These are phyloP conservation scores for Mesopsocus fuscifrons DNA, from an alignment of 2,888 invertebrate genomes.

Conservation along the genomic window DNA sequence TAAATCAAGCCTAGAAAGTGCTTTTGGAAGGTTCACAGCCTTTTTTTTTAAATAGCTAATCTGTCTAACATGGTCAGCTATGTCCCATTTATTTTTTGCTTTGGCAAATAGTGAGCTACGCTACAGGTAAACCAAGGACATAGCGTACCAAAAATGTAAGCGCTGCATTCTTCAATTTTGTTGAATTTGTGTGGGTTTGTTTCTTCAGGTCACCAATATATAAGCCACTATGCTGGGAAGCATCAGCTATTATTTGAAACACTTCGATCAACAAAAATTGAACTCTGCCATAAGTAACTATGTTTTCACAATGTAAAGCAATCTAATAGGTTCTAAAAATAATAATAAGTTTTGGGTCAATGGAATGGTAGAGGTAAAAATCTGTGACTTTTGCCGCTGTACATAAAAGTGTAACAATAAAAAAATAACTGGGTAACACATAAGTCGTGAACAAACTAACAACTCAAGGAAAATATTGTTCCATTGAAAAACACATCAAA, in stretches of 20 bases:
- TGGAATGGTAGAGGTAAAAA: neutral
- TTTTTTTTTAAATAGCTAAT: too few relatives aligned
- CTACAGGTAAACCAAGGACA: too few relatives aligned
- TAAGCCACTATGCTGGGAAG: neutral
- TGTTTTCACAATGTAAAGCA: neutral
- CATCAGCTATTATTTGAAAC: neutral
- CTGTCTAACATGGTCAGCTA: too few relatives aligned
- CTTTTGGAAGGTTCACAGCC: too few relatives aligned
- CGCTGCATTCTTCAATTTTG: too few relatives aligned
- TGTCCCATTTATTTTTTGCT: too few relatives aligned
- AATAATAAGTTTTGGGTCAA: too few relatives aligned
- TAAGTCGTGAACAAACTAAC: constrained; percentile 1
- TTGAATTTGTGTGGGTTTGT: neutral
- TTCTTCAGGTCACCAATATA: neutral
- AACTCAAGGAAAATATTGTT: constrained; percentile 11
- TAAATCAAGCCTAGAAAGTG: too few relatives aligned
- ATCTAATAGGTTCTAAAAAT: too few relatives aligned
- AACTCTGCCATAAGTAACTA: neutral
- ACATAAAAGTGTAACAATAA: constrained; percentile 9
- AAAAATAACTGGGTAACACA: constrained; percentile 14
- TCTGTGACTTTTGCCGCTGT: constrained; percentile 9
- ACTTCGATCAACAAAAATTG: neutral
- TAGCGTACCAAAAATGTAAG: too few relatives aligned
- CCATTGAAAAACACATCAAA: constrained; percentile 1
- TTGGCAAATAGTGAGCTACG: too few relatives aligned